Evolutionary conservation across 1,140 invertebrate species (phyloP).

Genomic region (Amphibalanus amphitrite): DNA sequence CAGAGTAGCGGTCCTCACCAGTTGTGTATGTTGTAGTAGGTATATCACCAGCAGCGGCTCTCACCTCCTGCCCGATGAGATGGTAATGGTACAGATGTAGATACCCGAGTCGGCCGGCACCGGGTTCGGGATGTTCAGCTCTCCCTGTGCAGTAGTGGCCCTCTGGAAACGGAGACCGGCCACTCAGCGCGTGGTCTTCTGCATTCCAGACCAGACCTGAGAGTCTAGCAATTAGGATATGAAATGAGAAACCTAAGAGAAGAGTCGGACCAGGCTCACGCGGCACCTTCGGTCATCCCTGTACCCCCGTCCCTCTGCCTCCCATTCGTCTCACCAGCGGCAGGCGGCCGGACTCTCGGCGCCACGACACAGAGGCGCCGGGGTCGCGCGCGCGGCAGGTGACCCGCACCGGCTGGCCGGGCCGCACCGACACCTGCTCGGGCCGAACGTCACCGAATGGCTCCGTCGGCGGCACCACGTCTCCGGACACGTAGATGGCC

Average conservation of each 20-base stretch:
- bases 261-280: too few relatives aligned
- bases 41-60: too few relatives aligned
- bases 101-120: conserved; percentile 48
- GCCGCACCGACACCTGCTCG: conserved; percentile 16
- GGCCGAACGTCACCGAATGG: conserved; percentile 5
- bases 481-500: conserved; percentile 38
- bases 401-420: conserved; percentile 24
- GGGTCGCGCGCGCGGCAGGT: conserved; percentile 24
- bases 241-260: too few relatives aligned
- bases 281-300: too few relatives aligned
- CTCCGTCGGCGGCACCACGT: not conserved
- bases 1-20: too few relatives aligned
- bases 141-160: conserved; percentile 31
- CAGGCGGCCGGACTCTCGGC: conserved; percentile 25
- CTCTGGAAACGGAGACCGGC: conserved; percentile 8
- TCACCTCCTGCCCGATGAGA: not conserved
- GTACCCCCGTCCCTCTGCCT: too few relatives aligned
- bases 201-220: too few relatives aligned
- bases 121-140: conserved; percentile 50
- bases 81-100: conserved; percentile 56
- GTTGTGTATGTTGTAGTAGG: too few relatives aligned
- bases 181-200: too few relatives aligned
- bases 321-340: conserved; percentile 25
- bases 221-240: too few relatives aligned
- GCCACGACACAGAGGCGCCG: conserved; percentile 23